Conservation (phyloP, 1,140 invertebrate species). For the Drosophila santomea region DNA sequence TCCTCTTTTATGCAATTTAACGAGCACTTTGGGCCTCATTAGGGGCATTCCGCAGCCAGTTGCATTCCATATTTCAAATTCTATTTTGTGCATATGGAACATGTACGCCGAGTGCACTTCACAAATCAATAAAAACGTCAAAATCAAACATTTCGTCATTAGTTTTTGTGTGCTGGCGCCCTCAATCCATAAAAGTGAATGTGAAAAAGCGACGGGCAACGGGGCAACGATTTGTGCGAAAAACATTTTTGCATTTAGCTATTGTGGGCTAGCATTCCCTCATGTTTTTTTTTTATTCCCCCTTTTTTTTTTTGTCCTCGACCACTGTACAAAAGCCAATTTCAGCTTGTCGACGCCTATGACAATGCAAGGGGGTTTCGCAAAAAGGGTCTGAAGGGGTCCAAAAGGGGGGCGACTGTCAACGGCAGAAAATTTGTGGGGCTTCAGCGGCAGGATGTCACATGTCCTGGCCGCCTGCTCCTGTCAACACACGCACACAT, state of each 20-base stretch:
- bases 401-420: conserved; percentile 44
- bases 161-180: conserved; percentile 50
- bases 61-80: conserved; percentile 33
- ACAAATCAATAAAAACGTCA: conserved; percentile 78
- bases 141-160: conserved; percentile 69
- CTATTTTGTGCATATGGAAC: conserved; percentile 8
- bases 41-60: conserved; percentile 19
- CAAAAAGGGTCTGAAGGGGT: neutral
- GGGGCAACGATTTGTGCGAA: conserved; percentile 28
- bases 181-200: conserved; percentile 40
- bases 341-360: conserved; percentile 59
- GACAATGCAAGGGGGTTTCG: conserved; percentile 35
- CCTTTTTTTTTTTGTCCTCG: neutral
- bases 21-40: conserved; percentile 30
- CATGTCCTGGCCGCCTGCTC: conserved; percentile 54
- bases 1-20: conserved; percentile 42
- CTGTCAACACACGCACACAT: conserved; percentile 63
- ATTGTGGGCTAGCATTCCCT: conserved; percentile 22
- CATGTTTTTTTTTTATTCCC: neutral
- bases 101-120: conserved; percentile 36
- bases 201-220: conserved; percentile 49
- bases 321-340: conserved; percentile 49
- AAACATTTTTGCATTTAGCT: conserved; percentile 55
- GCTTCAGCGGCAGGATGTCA: conserved; percentile 54
- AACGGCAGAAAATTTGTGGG: conserved; percentile 62